A percentile compares a stretch with the other conserved stretches of the same genome.
Conservation (phyloP, 2,888 invertebrate genomes). For the Aleiodes testaceus region DNA sequence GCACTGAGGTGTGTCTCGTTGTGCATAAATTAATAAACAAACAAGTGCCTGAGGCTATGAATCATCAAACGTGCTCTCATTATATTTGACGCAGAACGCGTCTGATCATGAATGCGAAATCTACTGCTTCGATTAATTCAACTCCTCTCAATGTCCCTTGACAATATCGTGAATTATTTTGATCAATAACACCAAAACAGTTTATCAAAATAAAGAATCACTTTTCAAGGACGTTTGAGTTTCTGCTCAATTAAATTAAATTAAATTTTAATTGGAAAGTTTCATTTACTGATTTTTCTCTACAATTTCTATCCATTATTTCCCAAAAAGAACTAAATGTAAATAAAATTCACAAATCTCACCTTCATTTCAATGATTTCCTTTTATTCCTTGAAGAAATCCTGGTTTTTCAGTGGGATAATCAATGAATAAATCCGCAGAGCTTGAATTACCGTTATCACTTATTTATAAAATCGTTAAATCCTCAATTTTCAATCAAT, state of each 20-base stretch:
- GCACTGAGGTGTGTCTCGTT: constrained; percentile 40
- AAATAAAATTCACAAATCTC: not conserved
- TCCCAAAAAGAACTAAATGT: not conserved
- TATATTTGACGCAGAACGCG: not conserved
- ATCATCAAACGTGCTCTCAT: constrained; percentile 7
- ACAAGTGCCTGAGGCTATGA: constrained; percentile 4
- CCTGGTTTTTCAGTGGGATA: not conserved
- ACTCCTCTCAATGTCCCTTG: too few species aligned
- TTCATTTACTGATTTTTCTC: not conserved
- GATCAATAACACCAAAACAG: too few species aligned
- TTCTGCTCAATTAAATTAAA: too few species aligned
- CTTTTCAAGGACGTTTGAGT: too few species aligned
- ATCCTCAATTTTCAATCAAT: too few species aligned
- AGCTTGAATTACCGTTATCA: not conserved
- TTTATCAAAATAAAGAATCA: too few species aligned
- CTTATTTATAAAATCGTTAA: too few species aligned
- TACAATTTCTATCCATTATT: not conserved
- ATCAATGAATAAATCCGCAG: not conserved
- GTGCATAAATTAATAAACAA: constrained; percentile 12
- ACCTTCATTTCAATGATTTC: constrained; percentile 1
- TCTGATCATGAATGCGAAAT: too few species aligned
- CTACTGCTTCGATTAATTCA: too few species aligned
- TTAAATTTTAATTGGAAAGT: too few species aligned
- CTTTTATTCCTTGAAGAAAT: not conserved
- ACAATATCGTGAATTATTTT: too few species aligned